A percentile compares a stretch with the other conserved stretches of the same genome.
Evolutionary conservation across 2,113 vertebrate species (phyloP).

Genomic region (Oriolus oriolus): DNA sequence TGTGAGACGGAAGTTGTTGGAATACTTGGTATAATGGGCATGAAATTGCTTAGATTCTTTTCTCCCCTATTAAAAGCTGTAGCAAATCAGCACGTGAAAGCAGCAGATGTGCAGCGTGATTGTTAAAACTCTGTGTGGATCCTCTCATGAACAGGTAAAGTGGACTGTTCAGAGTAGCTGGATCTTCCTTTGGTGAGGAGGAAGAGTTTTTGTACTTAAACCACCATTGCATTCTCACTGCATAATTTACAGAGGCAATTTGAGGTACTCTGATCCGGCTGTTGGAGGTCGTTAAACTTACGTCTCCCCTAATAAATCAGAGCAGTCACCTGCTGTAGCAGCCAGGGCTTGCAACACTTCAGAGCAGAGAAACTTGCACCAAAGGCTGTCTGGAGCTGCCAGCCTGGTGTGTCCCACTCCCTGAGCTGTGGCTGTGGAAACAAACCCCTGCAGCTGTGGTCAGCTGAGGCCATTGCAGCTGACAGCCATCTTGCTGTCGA

Average conservation of each 20-base stretch:
- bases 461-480: background rate
- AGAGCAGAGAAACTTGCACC: background rate
- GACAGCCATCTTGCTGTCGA: background rate
- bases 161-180: background rate
- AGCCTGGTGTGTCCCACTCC: background rate
- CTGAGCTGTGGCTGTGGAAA: background rate
- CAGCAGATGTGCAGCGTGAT: rapidly evolving
- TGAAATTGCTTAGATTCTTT: background rate
- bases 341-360: background rate
- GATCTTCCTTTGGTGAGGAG: background rate
- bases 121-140: background rate
- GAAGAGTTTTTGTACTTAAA: background rate
- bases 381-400: background rate
- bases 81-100: background rate
- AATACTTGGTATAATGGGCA: background rate
- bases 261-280: background rate
- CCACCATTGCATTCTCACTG: background rate
- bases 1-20: background rate
- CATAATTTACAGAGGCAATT: background rate
- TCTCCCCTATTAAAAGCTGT: background rate
- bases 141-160: background rate
- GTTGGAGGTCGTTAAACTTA: background rate
- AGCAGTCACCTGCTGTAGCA: background rate
- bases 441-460: background rate
- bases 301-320: background rate